Evolutionary conservation across 2,797 vertebrate genomes (phyloP), one percentile per base, ranked within the genome.

Genomic region (Microtus californicus): DNA sequence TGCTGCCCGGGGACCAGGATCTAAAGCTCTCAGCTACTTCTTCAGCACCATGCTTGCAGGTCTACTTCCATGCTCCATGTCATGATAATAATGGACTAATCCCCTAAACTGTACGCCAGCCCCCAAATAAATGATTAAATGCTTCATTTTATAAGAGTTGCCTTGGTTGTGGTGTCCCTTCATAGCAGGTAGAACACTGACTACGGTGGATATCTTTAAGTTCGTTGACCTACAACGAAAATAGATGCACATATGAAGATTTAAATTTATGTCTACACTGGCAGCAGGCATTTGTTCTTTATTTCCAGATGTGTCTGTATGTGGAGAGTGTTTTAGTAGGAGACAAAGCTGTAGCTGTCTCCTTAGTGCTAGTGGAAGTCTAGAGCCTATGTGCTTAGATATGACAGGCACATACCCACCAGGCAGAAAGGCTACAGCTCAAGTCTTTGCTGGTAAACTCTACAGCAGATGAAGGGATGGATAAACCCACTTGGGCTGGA

Each of bases 211-310:
- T 87, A 67, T 43, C 71, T 87, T 91, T 83, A 91, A 83, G 43
- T 56, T 43, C 29, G 15, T 94, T 89, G 65, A 90, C n/a, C 65
- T 77, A 95, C 92, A 71, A 81, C 45, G 23, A 48, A 92, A 78
- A 76, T 10, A 81, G n/a, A n/a, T 40, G 10, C 54, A 88, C 77
- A 83, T 13, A 27, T 78, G 27, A 93, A 82, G 21, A 79, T 89
- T 95, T 82, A 95, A n/a, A 23, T 51, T 76, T 85, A 14, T 12
- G 51, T 74, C 73, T 83, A 61, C 13, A 63, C 37, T 31, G 56
- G 21, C 54, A 90, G 71, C 23, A 90, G 79, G 51, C 86, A 63
- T 31, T 89, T 83, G 54, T 34, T 78, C n/a, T 81, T 91, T 74
- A 87, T 54, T 91, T 37, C 21, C 69, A 93, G 48, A 65, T 15